Evolutionary conservation across 2,113 vertebrate species (phyloP).

Genomic region (Motacilla alba): DNA sequence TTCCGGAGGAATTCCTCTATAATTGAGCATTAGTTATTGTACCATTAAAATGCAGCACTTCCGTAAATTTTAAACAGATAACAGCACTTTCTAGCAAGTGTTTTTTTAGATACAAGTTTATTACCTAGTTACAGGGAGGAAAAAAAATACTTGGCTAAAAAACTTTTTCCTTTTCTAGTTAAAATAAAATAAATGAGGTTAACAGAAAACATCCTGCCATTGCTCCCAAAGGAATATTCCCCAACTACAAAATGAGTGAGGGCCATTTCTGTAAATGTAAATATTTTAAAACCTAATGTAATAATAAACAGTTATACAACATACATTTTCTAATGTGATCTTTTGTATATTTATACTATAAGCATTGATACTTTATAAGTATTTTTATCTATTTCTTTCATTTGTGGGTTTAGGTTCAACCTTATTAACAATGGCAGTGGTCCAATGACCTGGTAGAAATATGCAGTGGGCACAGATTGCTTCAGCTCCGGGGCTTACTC

Average conservation of each 20-base stretch:
- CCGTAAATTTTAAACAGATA: constrained; percentile 74
- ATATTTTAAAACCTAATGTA: constrained; percentile 13
- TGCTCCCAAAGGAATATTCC: constrained; percentile 44
- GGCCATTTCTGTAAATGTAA: constrained; percentile 30
- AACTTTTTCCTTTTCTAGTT: constrained; percentile 64
- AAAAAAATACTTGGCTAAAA: constrained; percentile 53
- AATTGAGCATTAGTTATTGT: constrained; percentile 71
- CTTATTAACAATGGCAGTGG: constrained; percentile 25
- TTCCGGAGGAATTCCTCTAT: constrained; percentile 73
- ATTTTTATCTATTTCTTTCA: constrained; percentile 29
- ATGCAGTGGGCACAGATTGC: constrained; percentile 44
- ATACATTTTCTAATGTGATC: background rate
- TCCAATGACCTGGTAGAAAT: background rate
- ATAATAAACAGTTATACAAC: background rate
- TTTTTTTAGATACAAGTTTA: constrained; percentile 71
- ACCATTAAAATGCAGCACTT: constrained; percentile 68
- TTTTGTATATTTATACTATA: constrained; percentile 4
- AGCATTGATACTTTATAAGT: background rate
- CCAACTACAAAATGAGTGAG: constrained; percentile 15
- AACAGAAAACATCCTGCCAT: constrained; percentile 72
- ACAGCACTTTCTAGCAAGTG: constrained; percentile 74
- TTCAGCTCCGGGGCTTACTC: background rate
- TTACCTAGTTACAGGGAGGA: constrained; percentile 44
- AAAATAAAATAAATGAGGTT: constrained; percentile 37
- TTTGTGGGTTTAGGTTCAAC: constrained; percentile 32